Conservation (phyloP, 2,888 invertebrate species). For the Melanophora roralis region DNA sequence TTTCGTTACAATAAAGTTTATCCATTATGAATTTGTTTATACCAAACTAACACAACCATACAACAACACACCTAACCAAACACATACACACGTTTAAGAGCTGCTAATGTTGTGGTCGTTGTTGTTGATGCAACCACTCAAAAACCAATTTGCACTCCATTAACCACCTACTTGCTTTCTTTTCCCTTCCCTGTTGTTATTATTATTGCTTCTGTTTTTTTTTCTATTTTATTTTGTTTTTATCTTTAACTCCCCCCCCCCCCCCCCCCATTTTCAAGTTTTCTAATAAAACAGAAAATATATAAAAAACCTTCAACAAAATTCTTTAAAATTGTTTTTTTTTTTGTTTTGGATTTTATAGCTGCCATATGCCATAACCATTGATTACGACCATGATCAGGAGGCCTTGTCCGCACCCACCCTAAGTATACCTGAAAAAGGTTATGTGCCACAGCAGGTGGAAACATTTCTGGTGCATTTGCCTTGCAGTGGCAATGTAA, state of each 20-base stretch:
- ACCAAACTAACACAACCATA: conserved; percentile 20
- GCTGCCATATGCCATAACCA: conserved; percentile 77
- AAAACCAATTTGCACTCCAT: conserved; percentile 70
- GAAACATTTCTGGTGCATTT: conserved; percentile 88
- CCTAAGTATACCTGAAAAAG: conserved; percentile 89
- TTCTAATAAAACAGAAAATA: background rate
- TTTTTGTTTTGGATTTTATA: conserved; percentile 44
- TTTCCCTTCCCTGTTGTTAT: background rate
- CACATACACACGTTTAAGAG: background rate
- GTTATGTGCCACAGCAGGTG: conserved; percentile 86
- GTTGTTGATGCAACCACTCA: conserved; percentile 60
- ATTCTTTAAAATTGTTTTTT: conserved; percentile 7
- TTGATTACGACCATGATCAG: conserved; percentile 81
- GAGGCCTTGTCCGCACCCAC: conserved; percentile 88
- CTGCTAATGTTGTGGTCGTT: conserved; percentile 15
- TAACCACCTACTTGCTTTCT: conserved; percentile 61
- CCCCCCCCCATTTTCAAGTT: background rate
- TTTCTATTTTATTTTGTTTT: conserved; percentile 9
- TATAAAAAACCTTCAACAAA: background rate
- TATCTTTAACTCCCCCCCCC: conserved; percentile 4
- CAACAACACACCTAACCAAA: background rate
- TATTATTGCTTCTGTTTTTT: background rate
- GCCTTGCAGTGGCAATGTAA: conserved; percentile 88
- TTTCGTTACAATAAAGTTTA: conserved; percentile 46
- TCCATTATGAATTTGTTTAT: too few species aligned